A percentile compares a stretch with the other conserved stretches of the same genome.
Conservation (phyloP, 37 sponge, comb jelly and placozoan species). For the Amphimedon queenslandica region DNA sequence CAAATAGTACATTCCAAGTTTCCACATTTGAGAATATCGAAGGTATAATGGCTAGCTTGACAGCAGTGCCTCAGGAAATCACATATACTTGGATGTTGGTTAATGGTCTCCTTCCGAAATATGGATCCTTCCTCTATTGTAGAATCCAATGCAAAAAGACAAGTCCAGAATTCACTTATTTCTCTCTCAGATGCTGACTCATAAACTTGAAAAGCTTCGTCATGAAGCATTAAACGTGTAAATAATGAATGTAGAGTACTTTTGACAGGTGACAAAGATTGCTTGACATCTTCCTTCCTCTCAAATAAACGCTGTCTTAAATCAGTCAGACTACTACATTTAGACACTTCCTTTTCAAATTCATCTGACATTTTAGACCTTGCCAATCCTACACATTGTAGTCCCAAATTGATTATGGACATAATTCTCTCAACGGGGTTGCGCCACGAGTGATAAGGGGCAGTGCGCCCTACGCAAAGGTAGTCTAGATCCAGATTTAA, state of each 20-base stretch:
- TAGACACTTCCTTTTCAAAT: slow-evolving; percentile 21
- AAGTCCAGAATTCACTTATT: not conserved
- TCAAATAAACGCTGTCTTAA: slow-evolving; percentile 28
- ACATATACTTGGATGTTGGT: not conserved
- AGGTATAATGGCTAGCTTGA: not conserved
- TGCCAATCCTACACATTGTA: slow-evolving; percentile 47
- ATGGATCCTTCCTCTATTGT: slow-evolving; percentile 1
- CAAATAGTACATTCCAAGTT: not conserved
- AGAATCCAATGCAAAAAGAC: not conserved
- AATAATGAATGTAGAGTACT: slow-evolving; percentile 5
- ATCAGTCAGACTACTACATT: slow-evolving; percentile 36
- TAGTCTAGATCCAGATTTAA: slow-evolving; percentile 43
- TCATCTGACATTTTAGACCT: slow-evolving; percentile 24
- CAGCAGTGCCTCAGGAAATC: not conserved
- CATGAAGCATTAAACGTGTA: slow-evolving; percentile 13
- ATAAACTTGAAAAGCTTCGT: not conserved
- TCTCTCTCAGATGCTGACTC: slow-evolving; percentile 10
- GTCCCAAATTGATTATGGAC: slow-evolving; percentile 51
- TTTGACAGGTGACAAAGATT: slow-evolving; percentile 35
- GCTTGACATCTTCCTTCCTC: slow-evolving; percentile 4
- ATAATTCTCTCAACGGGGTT: slow-evolving; percentile 49
- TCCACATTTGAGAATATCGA: not conserved
- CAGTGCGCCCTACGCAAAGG: slow-evolving; percentile 39
- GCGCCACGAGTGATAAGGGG: slow-evolving; percentile 49
- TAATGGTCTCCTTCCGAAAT: not conserved